Percentiles rank a stretch among this genome's conserved stretches.
phyloP scores from a whole-genome alignment of 2,888 invertebrate genomes.

The Andrena fulva region DNA sequence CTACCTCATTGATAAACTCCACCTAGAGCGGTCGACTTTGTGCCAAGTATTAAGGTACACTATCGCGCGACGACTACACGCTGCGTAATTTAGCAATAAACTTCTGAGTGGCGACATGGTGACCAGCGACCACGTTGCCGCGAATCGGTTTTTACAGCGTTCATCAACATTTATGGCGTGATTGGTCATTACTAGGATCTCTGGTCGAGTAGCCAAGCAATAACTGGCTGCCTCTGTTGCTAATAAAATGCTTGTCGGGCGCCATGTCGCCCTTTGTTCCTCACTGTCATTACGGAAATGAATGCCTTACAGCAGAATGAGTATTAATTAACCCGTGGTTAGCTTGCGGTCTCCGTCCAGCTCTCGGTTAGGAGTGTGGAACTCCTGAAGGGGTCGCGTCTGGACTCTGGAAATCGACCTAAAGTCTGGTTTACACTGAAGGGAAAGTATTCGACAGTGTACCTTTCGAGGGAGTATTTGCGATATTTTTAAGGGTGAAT shows the following conservation, averaged over 20 bases:
- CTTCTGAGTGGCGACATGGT: neutral
- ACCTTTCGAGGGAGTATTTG: too few species aligned
- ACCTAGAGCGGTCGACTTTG: neutral
- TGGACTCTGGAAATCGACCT: neutral
- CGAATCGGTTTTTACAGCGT: slow-evolving; percentile 6
- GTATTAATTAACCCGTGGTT: slow-evolving; percentile 67
- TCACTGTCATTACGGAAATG: slow-evolving; percentile 57
- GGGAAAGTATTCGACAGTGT: neutral
- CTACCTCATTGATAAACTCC: neutral
- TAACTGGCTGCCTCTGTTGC: slow-evolving; percentile 16
- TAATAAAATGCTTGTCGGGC: slow-evolving; percentile 47
- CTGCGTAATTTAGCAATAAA: slow-evolving; percentile 14
- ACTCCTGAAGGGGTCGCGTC: slow-evolving; percentile 2
- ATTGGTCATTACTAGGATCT: slow-evolving; percentile 1
- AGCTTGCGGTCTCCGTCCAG: slow-evolving; percentile 47
- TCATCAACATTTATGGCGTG: slow-evolving; percentile 18
- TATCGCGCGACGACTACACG: neutral
- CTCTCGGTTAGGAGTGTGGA: slow-evolving; percentile 16
- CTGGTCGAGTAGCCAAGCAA: slow-evolving; percentile 15
- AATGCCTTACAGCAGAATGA: slow-evolving; percentile 53
- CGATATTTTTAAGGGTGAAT: neutral
- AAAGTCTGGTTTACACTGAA: neutral
- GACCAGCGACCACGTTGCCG: neutral
- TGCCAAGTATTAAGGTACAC: neutral
- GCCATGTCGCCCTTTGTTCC: slow-evolving; percentile 45